Percentiles rank a stretch among this genome's conserved stretches.
Conservation (phyloP, 2,113 vertebrate genomes). For the Ammodytes dubius region DNA sequence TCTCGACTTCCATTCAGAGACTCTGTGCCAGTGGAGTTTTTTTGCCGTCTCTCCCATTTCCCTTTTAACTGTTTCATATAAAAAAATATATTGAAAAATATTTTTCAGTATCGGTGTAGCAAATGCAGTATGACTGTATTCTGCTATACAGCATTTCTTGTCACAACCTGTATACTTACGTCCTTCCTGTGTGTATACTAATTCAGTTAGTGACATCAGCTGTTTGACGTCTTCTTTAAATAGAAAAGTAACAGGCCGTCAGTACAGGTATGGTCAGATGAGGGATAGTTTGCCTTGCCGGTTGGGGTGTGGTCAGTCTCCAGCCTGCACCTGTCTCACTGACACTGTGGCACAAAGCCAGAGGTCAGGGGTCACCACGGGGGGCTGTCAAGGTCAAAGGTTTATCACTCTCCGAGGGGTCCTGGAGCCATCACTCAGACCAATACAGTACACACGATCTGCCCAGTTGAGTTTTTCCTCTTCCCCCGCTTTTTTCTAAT, state of each 20-base stretch:
- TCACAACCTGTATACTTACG: not conserved
- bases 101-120: conserved; percentile 22
- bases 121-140: conserved; percentile 26
- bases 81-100: conserved; percentile 6
- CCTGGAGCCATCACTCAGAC: conserved; percentile 83
- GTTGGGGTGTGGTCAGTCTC: conserved; percentile 76
- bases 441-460: conserved; percentile 69
- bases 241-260: conserved; percentile 39
- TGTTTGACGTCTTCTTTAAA: conserved; percentile 9
- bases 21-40: not conserved
- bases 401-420: conserved; percentile 84
- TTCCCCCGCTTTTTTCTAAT: conserved; percentile 82
- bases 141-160: not conserved
- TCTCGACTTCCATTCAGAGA: conserved; percentile 63
- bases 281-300: conserved; percentile 58
- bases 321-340: conserved; percentile 76
- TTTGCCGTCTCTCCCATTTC: conserved; percentile 8
- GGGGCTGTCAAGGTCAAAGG: conserved; percentile 82
- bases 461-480: conserved; percentile 60
- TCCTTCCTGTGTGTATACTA: not conserved
- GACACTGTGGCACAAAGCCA: conserved; percentile 78
- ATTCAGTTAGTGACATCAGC: not conserved
- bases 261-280: conserved; percentile 66
- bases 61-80: conserved; percentile 23
- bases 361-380: conserved; percentile 79